Evolutionary conservation across 1,140 invertebrate genomes (phyloP).

Genomic region (Philopotamus ludificatus): DNA sequence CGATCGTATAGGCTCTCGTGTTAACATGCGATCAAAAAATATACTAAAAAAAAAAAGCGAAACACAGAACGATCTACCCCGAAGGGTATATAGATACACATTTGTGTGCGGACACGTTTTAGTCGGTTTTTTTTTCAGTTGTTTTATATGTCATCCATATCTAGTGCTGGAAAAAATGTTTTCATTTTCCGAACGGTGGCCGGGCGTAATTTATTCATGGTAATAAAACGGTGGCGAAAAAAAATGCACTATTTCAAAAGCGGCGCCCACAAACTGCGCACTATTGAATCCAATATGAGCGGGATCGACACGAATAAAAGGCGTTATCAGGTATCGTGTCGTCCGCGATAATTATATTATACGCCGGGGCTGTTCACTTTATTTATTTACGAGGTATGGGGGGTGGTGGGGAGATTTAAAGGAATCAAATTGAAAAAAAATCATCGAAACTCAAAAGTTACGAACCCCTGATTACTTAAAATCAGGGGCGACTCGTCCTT

Average conservation of each 20-base stretch:
- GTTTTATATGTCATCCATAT: background rate
- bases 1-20: constrained; percentile 32
- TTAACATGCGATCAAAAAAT: constrained; percentile 32
- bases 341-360: too few relatives aligned
- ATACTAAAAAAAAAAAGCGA: constrained; percentile 9
- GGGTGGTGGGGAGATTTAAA: too few relatives aligned
- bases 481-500: too few relatives aligned
- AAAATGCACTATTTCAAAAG: background rate
- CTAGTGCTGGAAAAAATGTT: constrained; percentile 21
- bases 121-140: too few relatives aligned
- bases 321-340: background rate
- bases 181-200: constrained; percentile 13
- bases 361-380: too few relatives aligned
- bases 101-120: too few relatives aligned
- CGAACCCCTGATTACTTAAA: too few relatives aligned
- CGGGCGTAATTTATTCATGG: constrained; percentile 19
- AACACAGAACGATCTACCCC: background rate
- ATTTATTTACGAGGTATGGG: too few relatives aligned
- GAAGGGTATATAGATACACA: background rate
- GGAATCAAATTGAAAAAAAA: too few relatives aligned
- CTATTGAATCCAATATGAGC: background rate
- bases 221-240: background rate
- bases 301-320: background rate
- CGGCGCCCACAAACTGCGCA: background rate
- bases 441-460: too few relatives aligned